Conservation (phyloP, 2,113 vertebrate genomes). For the Paradoxurus hermaphroditus region DNA sequence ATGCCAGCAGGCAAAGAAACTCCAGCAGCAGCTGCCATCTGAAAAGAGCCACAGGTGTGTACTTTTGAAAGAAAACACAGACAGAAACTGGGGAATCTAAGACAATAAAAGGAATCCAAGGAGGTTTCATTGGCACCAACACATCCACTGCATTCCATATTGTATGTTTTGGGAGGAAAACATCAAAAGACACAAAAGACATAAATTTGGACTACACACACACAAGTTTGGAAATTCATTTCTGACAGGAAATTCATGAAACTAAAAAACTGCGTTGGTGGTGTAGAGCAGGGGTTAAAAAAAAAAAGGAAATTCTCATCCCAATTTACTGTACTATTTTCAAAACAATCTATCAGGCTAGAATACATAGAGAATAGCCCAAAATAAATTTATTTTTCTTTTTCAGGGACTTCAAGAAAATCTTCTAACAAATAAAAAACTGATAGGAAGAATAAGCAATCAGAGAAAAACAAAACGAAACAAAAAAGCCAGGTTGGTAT, state of each 20-base stretch:
- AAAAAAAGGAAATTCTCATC: neutral
- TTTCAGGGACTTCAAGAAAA: neutral
- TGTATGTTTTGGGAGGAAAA: neutral
- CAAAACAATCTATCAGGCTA: neutral
- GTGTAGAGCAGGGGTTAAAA: neutral
- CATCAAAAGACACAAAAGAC: neutral
- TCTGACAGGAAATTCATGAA: neutral
- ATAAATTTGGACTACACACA: neutral
- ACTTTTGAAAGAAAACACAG: neutral
- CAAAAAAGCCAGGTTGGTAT: neutral
- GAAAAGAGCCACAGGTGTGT: neutral
- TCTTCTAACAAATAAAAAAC: neutral
- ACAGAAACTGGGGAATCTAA: neutral
- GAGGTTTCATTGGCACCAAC: neutral
- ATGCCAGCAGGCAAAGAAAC: neutral
- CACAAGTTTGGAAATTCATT: neutral
- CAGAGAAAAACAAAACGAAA: too few relatives aligned
- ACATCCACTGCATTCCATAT: neutral
- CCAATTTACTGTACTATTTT: neutral
- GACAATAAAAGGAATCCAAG: neutral
- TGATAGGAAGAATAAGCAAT: neutral
- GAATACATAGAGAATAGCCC: neutral
- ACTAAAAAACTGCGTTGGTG: neutral
- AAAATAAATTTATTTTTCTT: neutral
- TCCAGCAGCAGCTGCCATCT: neutral